Conservation (phyloP, 2,888 invertebrate species). For the Parthenolecanium corni region DNA sequence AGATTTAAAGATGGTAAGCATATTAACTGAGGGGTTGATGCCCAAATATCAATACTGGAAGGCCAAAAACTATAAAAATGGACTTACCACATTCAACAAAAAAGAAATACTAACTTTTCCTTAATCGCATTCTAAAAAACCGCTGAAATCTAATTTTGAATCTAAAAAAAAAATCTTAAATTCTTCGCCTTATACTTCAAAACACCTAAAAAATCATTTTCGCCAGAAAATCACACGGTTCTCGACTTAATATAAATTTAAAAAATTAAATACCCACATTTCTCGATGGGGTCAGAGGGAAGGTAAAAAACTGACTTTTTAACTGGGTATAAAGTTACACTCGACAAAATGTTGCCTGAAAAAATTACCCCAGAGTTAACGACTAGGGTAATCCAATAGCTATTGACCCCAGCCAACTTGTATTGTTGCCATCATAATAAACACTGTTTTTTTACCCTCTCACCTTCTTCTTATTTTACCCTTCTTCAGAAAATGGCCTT, state of each 20-base stretch:
- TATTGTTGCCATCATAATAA: slow-evolving; percentile 18
- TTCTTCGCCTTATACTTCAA: too few relatives aligned
- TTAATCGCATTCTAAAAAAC: too few relatives aligned
- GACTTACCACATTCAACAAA: too few relatives aligned
- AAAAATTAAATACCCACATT: slow-evolving; percentile 2
- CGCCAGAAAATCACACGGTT: slow-evolving; percentile 19
- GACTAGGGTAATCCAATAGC: slow-evolving; percentile 25
- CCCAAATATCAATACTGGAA: too few relatives aligned
- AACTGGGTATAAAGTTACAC: slow-evolving; percentile 6
- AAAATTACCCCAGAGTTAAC: slow-evolving; percentile 21
- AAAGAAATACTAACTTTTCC: too few relatives aligned
- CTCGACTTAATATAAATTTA: slow-evolving; percentile 21
- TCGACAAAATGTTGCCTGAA: slow-evolving; percentile 3
- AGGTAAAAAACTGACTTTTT: slow-evolving; percentile 1
- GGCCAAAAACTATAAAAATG: too few relatives aligned
- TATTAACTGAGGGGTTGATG: too few relatives aligned
- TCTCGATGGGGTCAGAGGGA: background rate
- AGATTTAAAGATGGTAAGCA: too few relatives aligned
- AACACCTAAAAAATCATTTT: too few relatives aligned
- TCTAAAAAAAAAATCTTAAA: too few relatives aligned
- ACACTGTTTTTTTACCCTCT: slow-evolving; percentile 15
- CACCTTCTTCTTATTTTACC: slow-evolving; percentile 1
- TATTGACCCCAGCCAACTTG: slow-evolving; percentile 24
- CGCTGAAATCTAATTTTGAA: too few relatives aligned
- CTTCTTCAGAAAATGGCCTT: slow-evolving; percentile 16